Conservation (phyloP, 2,888 invertebrate species). For the Aromia moschata region DNA sequence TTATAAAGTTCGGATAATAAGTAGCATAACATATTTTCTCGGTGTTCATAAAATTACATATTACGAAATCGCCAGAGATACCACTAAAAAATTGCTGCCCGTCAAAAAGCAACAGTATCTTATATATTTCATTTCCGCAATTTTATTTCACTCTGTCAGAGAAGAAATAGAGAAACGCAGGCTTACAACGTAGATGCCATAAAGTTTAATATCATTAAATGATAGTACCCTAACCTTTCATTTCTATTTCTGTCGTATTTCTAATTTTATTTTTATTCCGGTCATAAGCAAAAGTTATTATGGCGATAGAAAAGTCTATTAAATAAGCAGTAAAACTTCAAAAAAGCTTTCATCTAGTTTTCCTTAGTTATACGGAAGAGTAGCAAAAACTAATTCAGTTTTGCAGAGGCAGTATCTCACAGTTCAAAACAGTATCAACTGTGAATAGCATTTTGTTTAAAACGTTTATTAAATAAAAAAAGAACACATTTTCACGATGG, state of each 20-base stretch:
- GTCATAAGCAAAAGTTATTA: neutral
- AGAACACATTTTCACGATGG: too few relatives aligned
- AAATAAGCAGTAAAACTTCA: too few relatives aligned
- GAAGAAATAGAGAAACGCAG: constrained; percentile 8
- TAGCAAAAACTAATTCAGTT: too few relatives aligned
- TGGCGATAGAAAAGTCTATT: neutral
- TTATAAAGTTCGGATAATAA: constrained; percentile 57
- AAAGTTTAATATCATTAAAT: constrained; percentile 27
- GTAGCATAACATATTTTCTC: constrained; percentile 47
- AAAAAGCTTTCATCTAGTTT: too few relatives aligned
- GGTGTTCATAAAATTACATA: constrained; percentile 49
- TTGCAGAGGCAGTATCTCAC: too few relatives aligned
- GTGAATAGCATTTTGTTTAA: too few relatives aligned
- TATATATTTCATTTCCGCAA: constrained; percentile 29
- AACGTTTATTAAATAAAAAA: too few relatives aligned
- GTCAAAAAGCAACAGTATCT: constrained; percentile 29
- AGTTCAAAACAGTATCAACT: too few relatives aligned
- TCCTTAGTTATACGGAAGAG: too few relatives aligned
- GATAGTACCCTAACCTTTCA: constrained; percentile 24
- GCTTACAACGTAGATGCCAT: constrained; percentile 3
- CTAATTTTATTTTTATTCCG: constrained; percentile 21
- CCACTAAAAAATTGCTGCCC: constrained; percentile 30
- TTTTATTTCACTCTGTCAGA: constrained; percentile 22
- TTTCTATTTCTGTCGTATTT: constrained; percentile 21
- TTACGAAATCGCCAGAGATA: constrained; percentile 41